Evolutionary conservation across 2,113 vertebrate species (phyloP).

Genomic region (Misgurnus mizolepis): DNA sequence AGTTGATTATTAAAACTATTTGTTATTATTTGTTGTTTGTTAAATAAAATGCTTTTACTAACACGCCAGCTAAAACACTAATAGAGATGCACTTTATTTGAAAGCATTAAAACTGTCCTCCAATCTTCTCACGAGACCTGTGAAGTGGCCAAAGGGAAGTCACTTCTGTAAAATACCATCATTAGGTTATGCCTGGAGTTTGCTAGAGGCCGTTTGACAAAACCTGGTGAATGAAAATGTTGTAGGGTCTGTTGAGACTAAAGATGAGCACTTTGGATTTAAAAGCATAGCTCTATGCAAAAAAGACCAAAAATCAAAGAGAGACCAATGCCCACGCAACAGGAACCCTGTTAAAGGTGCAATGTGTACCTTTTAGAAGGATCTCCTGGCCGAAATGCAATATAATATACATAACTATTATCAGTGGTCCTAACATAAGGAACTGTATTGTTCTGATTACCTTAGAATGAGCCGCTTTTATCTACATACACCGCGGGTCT

Average conservation of each 20-base stretch:
- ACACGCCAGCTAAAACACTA: not conserved
- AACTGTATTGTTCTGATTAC: no score
- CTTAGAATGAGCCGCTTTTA: no score
- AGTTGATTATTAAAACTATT: not conserved
- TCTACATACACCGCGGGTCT: no score
- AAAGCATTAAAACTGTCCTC: not conserved
- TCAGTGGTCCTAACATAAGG: no score
- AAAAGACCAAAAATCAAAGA: not conserved
- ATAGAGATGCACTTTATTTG: not conserved
- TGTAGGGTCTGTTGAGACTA: slow-evolving; percentile 29
- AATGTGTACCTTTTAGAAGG: no score
- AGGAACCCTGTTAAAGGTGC: not conserved
- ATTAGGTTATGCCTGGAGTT: slow-evolving; percentile 27
- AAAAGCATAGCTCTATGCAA: slow-evolving; percentile 2
- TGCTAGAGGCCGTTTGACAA: slow-evolving; percentile 36
- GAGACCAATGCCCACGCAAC: not conserved
- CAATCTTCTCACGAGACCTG: slow-evolving; percentile 7
- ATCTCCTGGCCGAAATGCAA: no score
- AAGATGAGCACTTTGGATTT: slow-evolving; percentile 21
- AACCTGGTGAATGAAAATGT: slow-evolving; percentile 33
- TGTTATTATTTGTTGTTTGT: not conserved
- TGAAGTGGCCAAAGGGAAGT: slow-evolving; percentile 15
- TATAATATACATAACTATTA: no score
- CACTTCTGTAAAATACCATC: slow-evolving; percentile 14
- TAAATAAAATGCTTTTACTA: not conserved